A percentile compares a stretch with the other conserved stretches of the same genome.
Evolutionary conservation across 1,140 invertebrate species (phyloP).

Genomic region (Pseudomyrmex dendroicus): DNA sequence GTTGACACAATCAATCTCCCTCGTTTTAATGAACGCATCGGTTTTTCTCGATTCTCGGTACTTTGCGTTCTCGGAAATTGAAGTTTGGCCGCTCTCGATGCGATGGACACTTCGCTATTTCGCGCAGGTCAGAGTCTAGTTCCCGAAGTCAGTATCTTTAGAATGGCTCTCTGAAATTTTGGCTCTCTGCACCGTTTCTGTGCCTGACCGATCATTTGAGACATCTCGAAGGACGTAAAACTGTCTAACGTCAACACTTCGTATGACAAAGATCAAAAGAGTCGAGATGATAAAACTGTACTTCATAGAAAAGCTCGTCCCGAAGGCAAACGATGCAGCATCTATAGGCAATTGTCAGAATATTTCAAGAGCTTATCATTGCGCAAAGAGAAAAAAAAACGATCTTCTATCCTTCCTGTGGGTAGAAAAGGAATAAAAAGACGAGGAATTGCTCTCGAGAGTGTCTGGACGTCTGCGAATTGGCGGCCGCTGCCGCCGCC

Average conservation of each 20-base stretch:
- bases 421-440: not conserved
- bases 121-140: not conserved
- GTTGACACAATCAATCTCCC: not conserved
- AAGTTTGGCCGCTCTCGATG: slow-evolving; percentile 1
- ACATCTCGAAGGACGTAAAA: no score
- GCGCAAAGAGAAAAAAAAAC: no score
- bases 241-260: no score
- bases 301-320: no score
- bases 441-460: slow-evolving; percentile 19
- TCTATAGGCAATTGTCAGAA: no score
- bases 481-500: slow-evolving; percentile 38
- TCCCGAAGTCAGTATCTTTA: slow-evolving; percentile 5
- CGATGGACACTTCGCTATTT: not conserved
- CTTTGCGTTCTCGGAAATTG: not conserved
- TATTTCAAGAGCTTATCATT: no score
- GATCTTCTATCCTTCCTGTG: not conserved
- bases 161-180: not conserved
- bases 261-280: no score
- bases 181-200: not conserved
- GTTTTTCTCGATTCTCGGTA: not conserved
- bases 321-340: no score
- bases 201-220: not conserved
- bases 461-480: slow-evolving; percentile 61
- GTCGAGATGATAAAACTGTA: no score
- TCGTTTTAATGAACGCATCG: slow-evolving; percentile 3